Percentiles rank a stretch among this genome's conserved stretches.
Evolutionary conservation across 2,113 vertebrate genomes (phyloP).

Genomic region (Pluvialis apricaria): DNA sequence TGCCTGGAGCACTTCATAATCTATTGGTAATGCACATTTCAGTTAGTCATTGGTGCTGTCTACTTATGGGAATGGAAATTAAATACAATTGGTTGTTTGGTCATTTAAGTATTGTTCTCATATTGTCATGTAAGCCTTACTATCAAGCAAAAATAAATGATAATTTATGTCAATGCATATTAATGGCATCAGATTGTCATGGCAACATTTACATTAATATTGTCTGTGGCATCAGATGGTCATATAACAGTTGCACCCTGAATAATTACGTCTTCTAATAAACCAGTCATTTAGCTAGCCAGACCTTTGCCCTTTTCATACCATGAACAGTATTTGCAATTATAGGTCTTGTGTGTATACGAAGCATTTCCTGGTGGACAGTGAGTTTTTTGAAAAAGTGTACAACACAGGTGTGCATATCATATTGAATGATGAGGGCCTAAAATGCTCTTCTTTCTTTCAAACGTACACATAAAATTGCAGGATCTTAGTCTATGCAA

Average conservation of each 20-base stretch:
- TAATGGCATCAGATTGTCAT: not conserved
- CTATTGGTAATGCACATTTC: not conserved
- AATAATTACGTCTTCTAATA: not conserved
- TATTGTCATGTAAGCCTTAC: not conserved
- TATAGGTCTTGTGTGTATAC: not conserved
- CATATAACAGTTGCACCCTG: not conserved
- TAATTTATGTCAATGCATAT: not conserved
- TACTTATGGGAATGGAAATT: not conserved
- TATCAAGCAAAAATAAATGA: not conserved
- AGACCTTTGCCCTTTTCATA: not conserved
- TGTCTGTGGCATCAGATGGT: not conserved
- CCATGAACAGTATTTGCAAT: not conserved
- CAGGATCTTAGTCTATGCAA: not conserved
- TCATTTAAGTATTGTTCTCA: not conserved
- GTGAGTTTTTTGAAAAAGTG: not conserved
- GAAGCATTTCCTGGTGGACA: not conserved
- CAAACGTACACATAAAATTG: not conserved
- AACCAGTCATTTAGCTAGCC: not conserved
- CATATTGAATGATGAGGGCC: not conserved
- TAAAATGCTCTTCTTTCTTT: not conserved
- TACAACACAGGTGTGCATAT: not conserved
- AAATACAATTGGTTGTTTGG: not conserved
- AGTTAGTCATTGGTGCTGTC: not conserved
- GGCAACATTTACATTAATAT: not conserved
- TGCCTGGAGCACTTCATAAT: not conserved